Conservation (phyloP, 2,113 vertebrate genomes). For the Azemiops feae region DNA sequence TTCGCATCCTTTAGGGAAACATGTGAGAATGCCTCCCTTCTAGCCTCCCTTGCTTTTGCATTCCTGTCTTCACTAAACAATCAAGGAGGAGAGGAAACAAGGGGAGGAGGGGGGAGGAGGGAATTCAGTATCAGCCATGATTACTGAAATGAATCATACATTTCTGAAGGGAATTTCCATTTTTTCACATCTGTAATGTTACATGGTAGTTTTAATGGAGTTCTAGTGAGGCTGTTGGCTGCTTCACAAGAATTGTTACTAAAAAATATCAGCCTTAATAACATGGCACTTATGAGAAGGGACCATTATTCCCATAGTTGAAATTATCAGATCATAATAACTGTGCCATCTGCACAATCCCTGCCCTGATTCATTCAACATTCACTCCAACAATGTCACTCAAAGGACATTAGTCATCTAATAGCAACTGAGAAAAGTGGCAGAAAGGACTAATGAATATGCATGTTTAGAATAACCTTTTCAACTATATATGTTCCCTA, state of each 20-base stretch:
- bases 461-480: constrained; percentile 33
- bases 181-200: constrained; percentile 20
- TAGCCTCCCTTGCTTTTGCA: constrained; percentile 15
- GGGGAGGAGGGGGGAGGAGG: background rate
- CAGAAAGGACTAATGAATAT: constrained; percentile 17
- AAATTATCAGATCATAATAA: constrained; percentile 44
- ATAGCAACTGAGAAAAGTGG: constrained; percentile 29
- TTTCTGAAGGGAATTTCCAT: background rate
- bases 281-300: constrained; percentile 37
- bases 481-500: constrained; percentile 21
- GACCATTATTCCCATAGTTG: constrained; percentile 47
- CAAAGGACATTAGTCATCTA: constrained; percentile 57
- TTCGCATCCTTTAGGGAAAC: constrained; percentile 23
- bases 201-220: constrained; percentile 17
- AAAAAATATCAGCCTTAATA: constrained; percentile 8
- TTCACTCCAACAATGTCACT: constrained; percentile 38
- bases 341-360: constrained; percentile 44
- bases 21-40: background rate
- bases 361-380: constrained; percentile 51
- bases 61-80: constrained; percentile 11
- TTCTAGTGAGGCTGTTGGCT: constrained; percentile 17
- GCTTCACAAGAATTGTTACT: constrained; percentile 18
- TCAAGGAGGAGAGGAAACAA: background rate
- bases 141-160: background rate
- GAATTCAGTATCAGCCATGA: background rate